Percentiles rank a stretch among this genome's conserved stretches.
Evolutionary conservation across 2,797 vertebrate genomes (phyloP).

Genomic region (Huso huso): DNA sequence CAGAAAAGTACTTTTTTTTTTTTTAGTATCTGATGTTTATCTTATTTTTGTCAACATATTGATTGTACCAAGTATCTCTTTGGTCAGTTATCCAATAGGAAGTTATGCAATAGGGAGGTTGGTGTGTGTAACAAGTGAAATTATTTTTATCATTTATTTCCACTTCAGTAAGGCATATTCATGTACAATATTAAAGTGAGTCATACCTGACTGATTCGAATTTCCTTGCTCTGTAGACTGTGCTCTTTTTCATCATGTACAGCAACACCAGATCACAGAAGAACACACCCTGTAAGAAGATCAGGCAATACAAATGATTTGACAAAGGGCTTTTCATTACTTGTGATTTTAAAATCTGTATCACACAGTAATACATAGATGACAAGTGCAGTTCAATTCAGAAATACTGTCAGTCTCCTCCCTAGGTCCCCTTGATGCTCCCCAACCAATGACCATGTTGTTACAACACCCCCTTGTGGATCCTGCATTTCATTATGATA

Average conservation of each 20-base stretch:
- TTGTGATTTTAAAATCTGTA: not conserved
- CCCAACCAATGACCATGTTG: no score
- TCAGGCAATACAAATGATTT: slow-evolving; percentile 5
- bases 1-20: not conserved
- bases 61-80: slow-evolving; percentile 5
- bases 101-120: no score
- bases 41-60: slow-evolving; percentile 11
- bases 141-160: no score
- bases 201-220: slow-evolving; percentile 86
- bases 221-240: slow-evolving; percentile 85
- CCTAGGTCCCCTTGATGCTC: no score
- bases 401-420: no score
- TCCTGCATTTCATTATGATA: no score
- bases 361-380: not conserved
- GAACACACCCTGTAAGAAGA: slow-evolving; percentile 76
- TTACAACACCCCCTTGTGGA: no score
- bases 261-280: slow-evolving; percentile 86
- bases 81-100: not conserved
- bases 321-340: slow-evolving; percentile 1
- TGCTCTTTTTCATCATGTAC: slow-evolving; percentile 86
- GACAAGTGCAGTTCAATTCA: no score
- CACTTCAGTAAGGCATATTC: not conserved
- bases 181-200: not conserved
- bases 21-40: slow-evolving; percentile 6
- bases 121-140: no score